phyloP scores from a whole-genome alignment of 1,140 invertebrate genomes.

The Leptinotarsa texana region DNA sequence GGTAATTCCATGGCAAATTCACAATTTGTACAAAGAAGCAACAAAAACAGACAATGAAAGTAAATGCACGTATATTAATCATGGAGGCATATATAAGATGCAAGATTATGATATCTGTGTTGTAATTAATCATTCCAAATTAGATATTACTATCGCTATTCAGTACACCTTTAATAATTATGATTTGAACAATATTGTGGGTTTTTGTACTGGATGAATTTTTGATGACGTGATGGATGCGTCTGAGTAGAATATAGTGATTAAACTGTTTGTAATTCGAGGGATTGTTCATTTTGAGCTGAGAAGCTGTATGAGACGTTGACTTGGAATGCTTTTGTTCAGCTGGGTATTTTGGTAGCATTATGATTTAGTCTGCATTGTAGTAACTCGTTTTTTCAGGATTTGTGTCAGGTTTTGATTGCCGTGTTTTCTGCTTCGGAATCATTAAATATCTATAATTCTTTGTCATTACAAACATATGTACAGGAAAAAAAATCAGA shows the following conservation, averaged over 20 bases:
- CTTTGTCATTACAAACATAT: not conserved
- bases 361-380: not conserved
- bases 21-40: slow-evolving; percentile 9
- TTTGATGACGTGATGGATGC: slow-evolving; percentile 22
- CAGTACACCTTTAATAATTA: slow-evolving; percentile 25
- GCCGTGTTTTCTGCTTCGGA: not conserved
- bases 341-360: not conserved
- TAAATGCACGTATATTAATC: slow-evolving; percentile 11
- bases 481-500: no score
- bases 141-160: slow-evolving; percentile 26
- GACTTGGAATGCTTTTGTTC: not conserved
- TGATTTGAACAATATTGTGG: slow-evolving; percentile 23
- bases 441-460: not conserved
- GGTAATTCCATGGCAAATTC: slow-evolving; percentile 1
- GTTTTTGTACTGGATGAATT: slow-evolving; percentile 10
- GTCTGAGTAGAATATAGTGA: not conserved
- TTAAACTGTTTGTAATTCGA: slow-evolving; percentile 10
- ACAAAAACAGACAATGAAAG: slow-evolving; percentile 14
- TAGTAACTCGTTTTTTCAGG: not conserved
- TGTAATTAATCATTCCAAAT: slow-evolving; percentile 35
- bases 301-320: not conserved
- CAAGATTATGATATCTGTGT: slow-evolving; percentile 19
- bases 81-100: slow-evolving; percentile 11
- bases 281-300: not conserved
- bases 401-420: not conserved